Base-by-base conservation (phyloP, 2,888 invertebrate genomes). In the Drosophila anomelani region DNA sequence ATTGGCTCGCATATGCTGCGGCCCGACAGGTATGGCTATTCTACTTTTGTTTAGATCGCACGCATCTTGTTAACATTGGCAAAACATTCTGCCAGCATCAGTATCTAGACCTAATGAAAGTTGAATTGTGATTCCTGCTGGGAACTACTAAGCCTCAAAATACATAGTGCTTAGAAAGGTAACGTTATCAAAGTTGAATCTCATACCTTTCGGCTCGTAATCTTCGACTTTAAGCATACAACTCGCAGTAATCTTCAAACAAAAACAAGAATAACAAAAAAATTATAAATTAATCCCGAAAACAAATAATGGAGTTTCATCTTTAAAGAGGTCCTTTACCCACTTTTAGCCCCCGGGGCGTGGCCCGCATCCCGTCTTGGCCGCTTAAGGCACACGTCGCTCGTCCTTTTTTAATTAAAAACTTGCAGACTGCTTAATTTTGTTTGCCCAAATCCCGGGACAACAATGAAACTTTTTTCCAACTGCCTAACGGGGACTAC, bases 341-440 rank as follows among this genome's bases (percentile, higher is more conserved):
- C 62, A 58, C 13, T 29, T 53, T 38, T 51, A 38, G 43, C 44
- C 47, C 20, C 69, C 3, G 69, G 73, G 67, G 29, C 17, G 23
- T 23, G 67, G 47, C 68, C 68, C 68, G 59, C 67, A 84, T 78
- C 70, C 62, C 66, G 57, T 66, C 67, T 71, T 68, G 73, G 82
- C 77, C 79, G 88, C 76, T 85, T 87, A 69, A 85, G 81, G 82
- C 82, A 72, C 51, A 76, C 71, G 76, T 72, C 60, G 77, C 68
- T 88, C 66, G 85, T 79, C 88, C 85, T 89, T 89, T 84, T 84
- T 84, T 89, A 84, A 89, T 84, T 89, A 89, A 84, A 84, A 84
- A 84, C 90, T 84, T 84, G 83, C 88, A 89, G 90, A 84, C 84
- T 89, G 83, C 90, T 89, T 89, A 89, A 84, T 84, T 89, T 84